These are phyloP conservation scores for Dicrurus megarhynchus DNA, from an alignment of 2,113 vertebrate genomes.

Conservation along the genomic window DNA sequence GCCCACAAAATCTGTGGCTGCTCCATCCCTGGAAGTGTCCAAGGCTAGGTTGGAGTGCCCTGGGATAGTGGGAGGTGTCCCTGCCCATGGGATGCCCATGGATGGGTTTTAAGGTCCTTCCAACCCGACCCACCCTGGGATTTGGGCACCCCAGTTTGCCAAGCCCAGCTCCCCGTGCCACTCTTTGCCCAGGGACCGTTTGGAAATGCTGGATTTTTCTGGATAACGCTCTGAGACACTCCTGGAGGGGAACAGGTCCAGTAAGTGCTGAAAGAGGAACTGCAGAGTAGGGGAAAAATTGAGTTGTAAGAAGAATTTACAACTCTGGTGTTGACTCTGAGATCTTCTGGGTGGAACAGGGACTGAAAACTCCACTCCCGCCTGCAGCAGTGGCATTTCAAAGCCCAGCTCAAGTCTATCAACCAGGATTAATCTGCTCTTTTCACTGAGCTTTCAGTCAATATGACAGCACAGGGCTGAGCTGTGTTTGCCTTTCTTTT, in stretches of 20 bases:
- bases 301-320: background rate
- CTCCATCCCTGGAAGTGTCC: background rate
- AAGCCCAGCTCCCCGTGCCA: background rate
- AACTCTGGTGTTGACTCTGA: background rate
- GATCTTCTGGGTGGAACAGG: rapidly evolving
- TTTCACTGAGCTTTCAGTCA: background rate
- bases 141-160: rapidly evolving
- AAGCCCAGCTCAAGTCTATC: rapidly evolving
- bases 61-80: background rate
- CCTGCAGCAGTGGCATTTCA: background rate
- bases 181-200: background rate
- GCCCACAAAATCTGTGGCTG: background rate
- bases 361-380: background rate
- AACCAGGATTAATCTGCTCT: background rate
- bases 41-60: background rate
- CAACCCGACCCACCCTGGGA: too few species aligned
- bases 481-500: background rate
- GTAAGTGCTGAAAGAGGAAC: rapidly evolving
- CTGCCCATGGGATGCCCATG: background rate
- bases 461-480: background rate
- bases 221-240: rapidly evolving
- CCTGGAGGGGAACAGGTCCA: background rate
- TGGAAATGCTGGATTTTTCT: background rate
- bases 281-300: background rate
- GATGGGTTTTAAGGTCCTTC: background rate